A percentile compares a stretch with the other conserved stretches of the same genome.
Conservation (phyloP, 2,113 vertebrate genomes). For the Sebastes fasciatus region DNA sequence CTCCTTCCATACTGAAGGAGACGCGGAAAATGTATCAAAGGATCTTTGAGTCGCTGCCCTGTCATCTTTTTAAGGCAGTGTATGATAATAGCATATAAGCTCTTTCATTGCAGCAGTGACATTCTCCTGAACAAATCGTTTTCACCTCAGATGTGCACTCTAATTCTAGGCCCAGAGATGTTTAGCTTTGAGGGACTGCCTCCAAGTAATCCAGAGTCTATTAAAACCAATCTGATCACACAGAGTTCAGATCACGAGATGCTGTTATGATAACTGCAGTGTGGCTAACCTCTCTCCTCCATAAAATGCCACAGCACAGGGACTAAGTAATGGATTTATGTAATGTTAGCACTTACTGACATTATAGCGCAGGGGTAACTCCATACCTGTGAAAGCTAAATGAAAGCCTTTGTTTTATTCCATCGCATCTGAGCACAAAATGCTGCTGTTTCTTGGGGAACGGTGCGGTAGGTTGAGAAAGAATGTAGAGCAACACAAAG, state of each 20-base stretch:
- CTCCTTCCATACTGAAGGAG: constrained; percentile 54
- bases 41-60: constrained; percentile 62
- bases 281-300: constrained; percentile 84
- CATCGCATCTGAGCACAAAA: constrained; percentile 61
- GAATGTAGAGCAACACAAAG: constrained; percentile 26
- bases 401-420: constrained; percentile 73
- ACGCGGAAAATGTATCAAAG: constrained; percentile 69
- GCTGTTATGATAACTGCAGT: constrained; percentile 84
- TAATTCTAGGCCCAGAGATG: constrained; percentile 82
- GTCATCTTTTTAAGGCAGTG: constrained; percentile 77
- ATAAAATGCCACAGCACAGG: constrained; percentile 84
- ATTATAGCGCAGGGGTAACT: constrained; percentile 80
- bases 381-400: constrained; percentile 76
- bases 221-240: constrained; percentile 86
- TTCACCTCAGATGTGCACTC: constrained; percentile 82
- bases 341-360: constrained; percentile 87
- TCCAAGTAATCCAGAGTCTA: constrained; percentile 84
- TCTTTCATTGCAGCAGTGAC: constrained; percentile 79
- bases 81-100: constrained; percentile 80
- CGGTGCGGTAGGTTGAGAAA: background rate
- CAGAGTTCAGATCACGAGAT: constrained; percentile 85
- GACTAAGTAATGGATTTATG: constrained; percentile 86
- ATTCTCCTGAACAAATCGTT: constrained; percentile 85
- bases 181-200: constrained; percentile 80
- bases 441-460: constrained; percentile 43